Conservation (phyloP, 2,888 invertebrate species). For the Copidosoma aretas region DNA sequence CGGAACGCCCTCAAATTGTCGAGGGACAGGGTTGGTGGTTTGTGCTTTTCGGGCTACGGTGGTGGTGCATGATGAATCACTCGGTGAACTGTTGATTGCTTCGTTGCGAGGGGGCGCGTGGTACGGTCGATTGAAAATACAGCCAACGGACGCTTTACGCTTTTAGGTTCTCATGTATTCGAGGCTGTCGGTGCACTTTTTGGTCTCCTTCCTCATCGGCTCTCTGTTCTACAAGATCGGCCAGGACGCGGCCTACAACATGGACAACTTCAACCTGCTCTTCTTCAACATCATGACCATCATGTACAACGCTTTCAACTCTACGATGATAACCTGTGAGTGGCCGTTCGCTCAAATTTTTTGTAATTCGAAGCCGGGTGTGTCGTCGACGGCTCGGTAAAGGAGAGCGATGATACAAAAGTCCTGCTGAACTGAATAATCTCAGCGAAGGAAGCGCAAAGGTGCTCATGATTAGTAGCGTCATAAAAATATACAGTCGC, state of each 20-base stretch:
- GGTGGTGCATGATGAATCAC: no score
- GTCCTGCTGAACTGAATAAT: neutral
- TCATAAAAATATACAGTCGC: no score
- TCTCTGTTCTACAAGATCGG: constrained; percentile 85
- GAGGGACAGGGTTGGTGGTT: constrained; percentile 68
- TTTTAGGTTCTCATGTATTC: constrained; percentile 76
- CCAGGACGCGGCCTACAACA: constrained; percentile 80
- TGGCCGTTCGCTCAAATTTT: constrained; percentile 46
- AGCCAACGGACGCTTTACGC: no score
- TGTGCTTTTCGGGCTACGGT: neutral
- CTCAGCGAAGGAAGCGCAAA: neutral
- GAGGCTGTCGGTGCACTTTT: constrained; percentile 78
- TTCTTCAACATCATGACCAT: constrained; percentile 93
- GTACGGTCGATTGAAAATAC: no score
- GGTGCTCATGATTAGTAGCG: no score
- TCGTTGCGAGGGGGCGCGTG: no score
- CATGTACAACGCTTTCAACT: constrained; percentile 93
- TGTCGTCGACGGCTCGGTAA: neutral
- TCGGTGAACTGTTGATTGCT: neutral
- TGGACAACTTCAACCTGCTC: constrained; percentile 86
- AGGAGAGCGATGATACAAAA: neutral
- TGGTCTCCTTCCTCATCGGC: constrained; percentile 84
- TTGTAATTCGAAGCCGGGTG: neutral
- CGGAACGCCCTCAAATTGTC: constrained; percentile 71
- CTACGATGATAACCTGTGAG: constrained; percentile 90